Base-by-base conservation (phyloP, 2,113 vertebrate species). In the Corvus cornix region DNA sequence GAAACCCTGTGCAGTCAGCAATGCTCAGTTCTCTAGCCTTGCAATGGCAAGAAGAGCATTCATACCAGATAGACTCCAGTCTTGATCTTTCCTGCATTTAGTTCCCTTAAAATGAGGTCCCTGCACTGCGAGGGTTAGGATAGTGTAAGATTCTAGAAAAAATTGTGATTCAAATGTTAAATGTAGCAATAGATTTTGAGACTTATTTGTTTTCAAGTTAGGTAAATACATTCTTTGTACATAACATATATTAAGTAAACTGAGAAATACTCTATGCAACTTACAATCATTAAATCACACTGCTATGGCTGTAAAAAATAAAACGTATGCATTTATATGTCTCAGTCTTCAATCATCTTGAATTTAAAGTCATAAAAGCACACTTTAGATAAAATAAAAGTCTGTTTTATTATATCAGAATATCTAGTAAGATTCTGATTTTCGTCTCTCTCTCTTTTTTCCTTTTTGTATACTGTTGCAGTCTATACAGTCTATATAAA, bases 291-390 rank as follows among this genome's bases (percentile, higher is more conserved):
- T 62, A 90, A 85, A 94, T 51, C 28, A 76, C n/a, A 35, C 8
- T 67, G 14, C 8, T 75, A 31, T 26, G 41, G 19, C 13, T 74
- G 12, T 30, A 33, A 84, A 87, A 89, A 89, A 82, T 70, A 10
- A 93, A 80, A 93, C 46, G 4, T 43, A 66, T 46, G 46, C 18
- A 74, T 52, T 73, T 87, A 35, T 26, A 68, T 60, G 22, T 63
- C 37, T 89, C 43, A 39, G 10, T 62, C 53, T 83, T 68, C 43
- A 94, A 35, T 10, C 21, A 52, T 55, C 28, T 66, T 88, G 43
- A 95, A 90, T 95, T 87, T 89, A 82, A 91, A 69, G 43, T 70
- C 27, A 31, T 68, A 76, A 80, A 39, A 78, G 3, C 20, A 48
- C 18, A 84, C 41, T 86, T 84, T 73, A 56, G 60, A 51, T 30